Evolutionary conservation across 2,888 invertebrate species (phyloP).

Genomic region (Chrysina gloriosa): DNA sequence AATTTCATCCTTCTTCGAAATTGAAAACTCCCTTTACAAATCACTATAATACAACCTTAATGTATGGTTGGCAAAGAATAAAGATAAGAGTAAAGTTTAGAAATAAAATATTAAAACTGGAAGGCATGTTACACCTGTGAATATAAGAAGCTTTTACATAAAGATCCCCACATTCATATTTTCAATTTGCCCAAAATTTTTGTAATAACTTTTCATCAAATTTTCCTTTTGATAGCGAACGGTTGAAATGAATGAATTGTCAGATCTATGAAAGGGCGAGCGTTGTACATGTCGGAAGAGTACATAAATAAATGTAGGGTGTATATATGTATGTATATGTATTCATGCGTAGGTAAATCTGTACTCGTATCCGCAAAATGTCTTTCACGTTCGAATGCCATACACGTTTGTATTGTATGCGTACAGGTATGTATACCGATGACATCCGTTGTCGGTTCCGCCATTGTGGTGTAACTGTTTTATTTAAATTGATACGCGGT

Average conservation of each 20-base stretch:
- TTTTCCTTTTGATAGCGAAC: constrained; percentile 20
- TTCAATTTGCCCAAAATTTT: neutral
- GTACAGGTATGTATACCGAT: neutral
- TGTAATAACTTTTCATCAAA: neutral
- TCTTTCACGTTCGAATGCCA: no score
- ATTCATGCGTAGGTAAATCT: neutral
- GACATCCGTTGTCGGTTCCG: constrained; percentile 13
- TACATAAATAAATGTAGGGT: constrained; percentile 14
- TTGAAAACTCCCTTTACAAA: no score
- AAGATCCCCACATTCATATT: neutral
- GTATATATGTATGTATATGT: neutral
- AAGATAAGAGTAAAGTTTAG: no score
- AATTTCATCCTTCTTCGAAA: no score
- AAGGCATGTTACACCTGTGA: no score
- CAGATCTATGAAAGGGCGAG: constrained; percentile 19
- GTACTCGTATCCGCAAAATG: constrained; percentile 11
- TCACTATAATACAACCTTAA: no score
- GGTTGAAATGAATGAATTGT: constrained; percentile 27
- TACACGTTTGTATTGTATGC: neutral
- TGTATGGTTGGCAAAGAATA: no score
- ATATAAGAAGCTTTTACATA: no score
- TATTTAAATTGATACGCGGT: constrained; percentile 31
- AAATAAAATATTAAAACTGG: no score
- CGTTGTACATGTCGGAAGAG: constrained; percentile 12
- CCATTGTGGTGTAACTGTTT: constrained; percentile 27